Evolutionary conservation across 2,888 invertebrate genomes (phyloP).

Genomic region (Xestia sexstrigata): DNA sequence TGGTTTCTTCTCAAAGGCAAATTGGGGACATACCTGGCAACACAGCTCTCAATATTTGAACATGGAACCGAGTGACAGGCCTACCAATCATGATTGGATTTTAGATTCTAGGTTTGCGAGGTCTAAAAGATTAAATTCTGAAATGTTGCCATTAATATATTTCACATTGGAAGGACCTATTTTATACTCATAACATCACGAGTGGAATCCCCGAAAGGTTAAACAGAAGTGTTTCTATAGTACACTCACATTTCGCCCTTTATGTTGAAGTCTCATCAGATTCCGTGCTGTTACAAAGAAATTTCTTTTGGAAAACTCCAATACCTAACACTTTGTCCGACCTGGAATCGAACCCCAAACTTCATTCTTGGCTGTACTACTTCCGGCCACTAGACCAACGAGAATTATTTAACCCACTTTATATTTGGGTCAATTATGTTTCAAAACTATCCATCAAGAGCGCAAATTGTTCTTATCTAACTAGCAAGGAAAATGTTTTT

Average conservation of each 20-base stretch:
- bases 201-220: not conserved
- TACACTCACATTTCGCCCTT: not conserved
- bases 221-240: not conserved
- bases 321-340: not conserved
- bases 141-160: not conserved
- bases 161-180: not conserved
- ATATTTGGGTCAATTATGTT: not conserved
- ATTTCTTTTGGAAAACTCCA: not conserved
- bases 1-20: constrained; percentile 46
- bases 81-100: constrained; percentile 33
- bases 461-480: not conserved
- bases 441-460: not conserved
- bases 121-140: not conserved
- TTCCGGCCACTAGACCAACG: not conserved
- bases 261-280: not conserved
- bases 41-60: constrained; percentile 35
- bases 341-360: not conserved
- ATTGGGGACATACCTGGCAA: constrained; percentile 43
- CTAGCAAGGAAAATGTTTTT: not conserved
- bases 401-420: not conserved
- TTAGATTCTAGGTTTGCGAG: constrained; percentile 4
- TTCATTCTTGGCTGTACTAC: not conserved
- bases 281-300: not conserved
- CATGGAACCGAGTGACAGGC: constrained; percentile 18
- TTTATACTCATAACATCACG: not conserved